A percentile compares a stretch with the other conserved stretches of the same genome.
These are phyloP conservation scores for Phyllotis vaccarum DNA, from an alignment of 2,797 vertebrate genomes.

Conservation along the genomic window DNA sequence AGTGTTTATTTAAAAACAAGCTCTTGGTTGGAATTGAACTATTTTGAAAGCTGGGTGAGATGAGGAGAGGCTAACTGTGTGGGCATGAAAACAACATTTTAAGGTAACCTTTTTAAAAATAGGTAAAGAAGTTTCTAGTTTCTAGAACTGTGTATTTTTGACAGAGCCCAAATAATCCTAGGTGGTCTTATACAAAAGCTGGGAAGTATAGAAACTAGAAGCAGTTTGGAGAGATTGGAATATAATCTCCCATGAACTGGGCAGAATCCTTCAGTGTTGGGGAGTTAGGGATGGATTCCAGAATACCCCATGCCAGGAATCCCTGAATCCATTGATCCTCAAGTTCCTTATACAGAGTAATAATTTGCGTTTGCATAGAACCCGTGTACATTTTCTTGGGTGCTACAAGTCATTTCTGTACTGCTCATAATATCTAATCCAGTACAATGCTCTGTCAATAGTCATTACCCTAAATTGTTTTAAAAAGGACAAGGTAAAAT, in stretches of 20 bases:
- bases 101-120: background rate
- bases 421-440: background rate
- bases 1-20: constrained; percentile 18
- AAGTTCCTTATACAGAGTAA: background rate
- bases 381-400: background rate
- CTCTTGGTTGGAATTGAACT: constrained; percentile 8
- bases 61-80: background rate
- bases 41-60: background rate
- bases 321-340: too few relatives aligned
- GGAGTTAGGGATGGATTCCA: background rate
- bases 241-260: background rate
- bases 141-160: background rate
- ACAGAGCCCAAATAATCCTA: background rate
- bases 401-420: background rate
- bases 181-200: background rate
- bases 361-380: background rate
- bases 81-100: constrained; percentile 45
- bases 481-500: background rate
- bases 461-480: background rate
- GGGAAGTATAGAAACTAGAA: background rate
- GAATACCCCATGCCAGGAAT: background rate
- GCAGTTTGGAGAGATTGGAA: background rate
- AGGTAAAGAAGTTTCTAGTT: background rate
- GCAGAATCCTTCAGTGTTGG: background rate
- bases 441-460: background rate